Conservation (phyloP, 2,888 invertebrate genomes). For the Gymnoscelis rufifasciata region DNA sequence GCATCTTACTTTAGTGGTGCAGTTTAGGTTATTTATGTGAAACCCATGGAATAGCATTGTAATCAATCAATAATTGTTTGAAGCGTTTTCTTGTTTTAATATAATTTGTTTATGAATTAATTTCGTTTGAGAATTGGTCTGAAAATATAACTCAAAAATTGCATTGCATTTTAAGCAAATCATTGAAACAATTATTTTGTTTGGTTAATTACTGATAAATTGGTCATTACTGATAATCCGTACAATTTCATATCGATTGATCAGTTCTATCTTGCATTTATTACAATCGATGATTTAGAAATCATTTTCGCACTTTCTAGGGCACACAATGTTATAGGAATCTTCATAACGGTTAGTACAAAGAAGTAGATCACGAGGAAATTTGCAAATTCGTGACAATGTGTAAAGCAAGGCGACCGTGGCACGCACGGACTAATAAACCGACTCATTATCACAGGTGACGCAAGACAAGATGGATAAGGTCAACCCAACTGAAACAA, state of each 20-base stretch:
- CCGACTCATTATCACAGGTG: slow-evolving; percentile 48
- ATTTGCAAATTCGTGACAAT: slow-evolving; percentile 52
- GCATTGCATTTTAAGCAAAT: no score
- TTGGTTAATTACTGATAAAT: no score
- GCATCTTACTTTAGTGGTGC: slow-evolving; percentile 26
- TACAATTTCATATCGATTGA: background rate
- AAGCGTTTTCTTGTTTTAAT: no score
- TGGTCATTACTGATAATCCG: no score
- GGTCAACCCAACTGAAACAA: slow-evolving; percentile 41
- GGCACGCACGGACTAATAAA: slow-evolving; percentile 51
- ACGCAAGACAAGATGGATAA: slow-evolving; percentile 40
- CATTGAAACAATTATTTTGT: no score
- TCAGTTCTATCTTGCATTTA: slow-evolving; percentile 14
- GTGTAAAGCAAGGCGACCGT: slow-evolving; percentile 42
- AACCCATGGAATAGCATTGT: no score
- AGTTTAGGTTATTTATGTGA: slow-evolving; percentile 3
- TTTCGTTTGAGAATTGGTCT: no score
- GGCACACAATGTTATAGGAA: no score
- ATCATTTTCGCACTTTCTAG: slow-evolving; percentile 20
- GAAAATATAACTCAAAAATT: no score
- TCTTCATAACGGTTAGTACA: slow-evolving; percentile 36
- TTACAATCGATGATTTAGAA: slow-evolving; percentile 14
- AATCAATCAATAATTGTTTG: no score
- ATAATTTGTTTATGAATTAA: no score
- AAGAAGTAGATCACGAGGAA: slow-evolving; percentile 49